Evolutionary conservation across 2,888 invertebrate species (phyloP).

Genomic region (Fissipunctia ypsillon): DNA sequence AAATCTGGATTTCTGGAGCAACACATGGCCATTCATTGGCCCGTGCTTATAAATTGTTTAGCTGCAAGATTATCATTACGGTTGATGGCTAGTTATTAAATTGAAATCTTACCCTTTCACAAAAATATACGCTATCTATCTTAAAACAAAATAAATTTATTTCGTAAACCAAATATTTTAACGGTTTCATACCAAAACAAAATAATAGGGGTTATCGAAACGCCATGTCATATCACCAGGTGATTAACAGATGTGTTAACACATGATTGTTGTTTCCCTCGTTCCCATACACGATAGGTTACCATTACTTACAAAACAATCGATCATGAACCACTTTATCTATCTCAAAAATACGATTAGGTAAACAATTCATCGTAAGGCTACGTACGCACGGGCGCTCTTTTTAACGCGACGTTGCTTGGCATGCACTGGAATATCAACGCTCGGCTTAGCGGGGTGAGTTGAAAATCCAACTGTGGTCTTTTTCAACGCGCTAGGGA

Average conservation of each 20-base stretch:
- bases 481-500: no score
- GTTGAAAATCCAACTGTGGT: no score
- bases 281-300: neutral
- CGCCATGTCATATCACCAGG: slow-evolving; percentile 25
- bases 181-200: neutral
- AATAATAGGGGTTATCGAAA: slow-evolving; percentile 31
- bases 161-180: slow-evolving; percentile 12
- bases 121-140: neutral
- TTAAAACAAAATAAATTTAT: neutral
- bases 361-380: neutral
- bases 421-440: no score
- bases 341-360: slow-evolving; percentile 16
- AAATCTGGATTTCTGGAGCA: no score
- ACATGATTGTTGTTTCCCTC: neutral
- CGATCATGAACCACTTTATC: slow-evolving; percentile 33
- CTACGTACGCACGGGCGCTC: no score
- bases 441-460: no score
- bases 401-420: no score
- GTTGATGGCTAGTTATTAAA: no score
- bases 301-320: slow-evolving; percentile 33
- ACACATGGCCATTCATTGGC: neutral
- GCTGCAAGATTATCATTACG: neutral
- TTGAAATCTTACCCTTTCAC: neutral
- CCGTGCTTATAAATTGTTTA: neutral
- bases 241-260: slow-evolving; percentile 16